A percentile compares a stretch with the other conserved stretches of the same genome.
Conservation (phyloP, 1,140 invertebrate genomes). For the Charaxes varanes region DNA sequence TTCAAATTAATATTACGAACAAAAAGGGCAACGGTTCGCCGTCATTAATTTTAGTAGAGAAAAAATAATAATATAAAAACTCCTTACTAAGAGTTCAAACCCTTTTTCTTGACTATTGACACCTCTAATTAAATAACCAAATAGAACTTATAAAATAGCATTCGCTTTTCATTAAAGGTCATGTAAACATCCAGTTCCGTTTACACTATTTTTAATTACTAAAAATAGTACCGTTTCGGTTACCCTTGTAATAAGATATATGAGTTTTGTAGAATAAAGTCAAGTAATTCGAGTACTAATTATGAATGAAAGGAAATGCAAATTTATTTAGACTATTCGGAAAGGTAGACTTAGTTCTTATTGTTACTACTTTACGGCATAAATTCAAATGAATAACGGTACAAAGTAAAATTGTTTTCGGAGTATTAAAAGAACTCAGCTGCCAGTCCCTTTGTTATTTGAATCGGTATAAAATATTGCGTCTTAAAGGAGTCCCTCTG, state of each 20-base stretch:
- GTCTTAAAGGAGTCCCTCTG: constrained; percentile 48
- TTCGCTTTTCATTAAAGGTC: constrained; percentile 21
- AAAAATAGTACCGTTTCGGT: constrained; percentile 21
- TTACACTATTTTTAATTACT: constrained; percentile 61
- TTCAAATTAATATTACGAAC: too few relatives aligned
- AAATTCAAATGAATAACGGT: too few relatives aligned
- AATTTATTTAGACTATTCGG: too few relatives aligned
- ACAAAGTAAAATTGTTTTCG: constrained; percentile 17
- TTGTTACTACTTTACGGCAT: too few relatives aligned
- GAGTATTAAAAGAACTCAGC: constrained; percentile 49
- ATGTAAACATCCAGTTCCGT: constrained; percentile 22
- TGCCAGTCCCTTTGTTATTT: constrained; percentile 49
- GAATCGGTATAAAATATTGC: constrained; percentile 55
- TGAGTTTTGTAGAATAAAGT: constrained; percentile 40
- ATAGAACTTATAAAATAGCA: constrained; percentile 27
- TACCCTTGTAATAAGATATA: constrained; percentile 54
- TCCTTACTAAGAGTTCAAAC: background rate
- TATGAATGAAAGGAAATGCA: constrained; percentile 29
- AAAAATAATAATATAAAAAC: background rate
- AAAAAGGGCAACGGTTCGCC: too few relatives aligned
- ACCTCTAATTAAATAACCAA: constrained; percentile 34
- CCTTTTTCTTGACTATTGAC: constrained; percentile 3
- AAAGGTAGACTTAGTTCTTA: too few relatives aligned
- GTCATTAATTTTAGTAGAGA: too few relatives aligned
- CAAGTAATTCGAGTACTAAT: constrained; percentile 69